These are phyloP conservation scores for Icerya purchasi DNA, from an alignment of 2,888 invertebrate species.

Conservation along the genomic window DNA sequence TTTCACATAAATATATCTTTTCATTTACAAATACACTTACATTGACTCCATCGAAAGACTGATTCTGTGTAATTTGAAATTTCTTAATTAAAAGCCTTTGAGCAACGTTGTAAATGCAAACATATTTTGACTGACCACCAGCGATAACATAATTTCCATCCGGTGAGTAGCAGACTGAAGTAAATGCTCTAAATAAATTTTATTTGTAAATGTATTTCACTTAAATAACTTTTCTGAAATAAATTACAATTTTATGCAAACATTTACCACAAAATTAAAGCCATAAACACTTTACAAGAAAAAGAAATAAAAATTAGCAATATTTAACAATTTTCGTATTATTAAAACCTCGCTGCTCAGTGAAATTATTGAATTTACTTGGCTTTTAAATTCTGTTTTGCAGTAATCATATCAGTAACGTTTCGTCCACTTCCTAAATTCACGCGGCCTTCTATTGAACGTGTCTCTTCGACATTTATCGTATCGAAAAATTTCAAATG, in stretches of 20 bases:
- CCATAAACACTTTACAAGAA: background rate
- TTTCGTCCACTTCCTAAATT: constrained; percentile 72
- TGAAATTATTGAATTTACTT: constrained; percentile 39
- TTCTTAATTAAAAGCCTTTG: constrained; percentile 72
- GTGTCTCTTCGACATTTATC: constrained; percentile 44
- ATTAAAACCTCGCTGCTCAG: too few relatives aligned
- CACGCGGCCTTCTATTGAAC: constrained; percentile 64
- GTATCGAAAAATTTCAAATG: constrained; percentile 61
- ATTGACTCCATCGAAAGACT: constrained; percentile 80
- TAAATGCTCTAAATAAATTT: constrained; percentile 50
- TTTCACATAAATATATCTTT: too few relatives aligned
- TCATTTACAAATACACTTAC: constrained; percentile 43
- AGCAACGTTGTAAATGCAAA: constrained; percentile 76
- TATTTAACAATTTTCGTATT: background rate
- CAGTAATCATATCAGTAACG: constrained; percentile 65
- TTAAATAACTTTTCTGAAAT: background rate
- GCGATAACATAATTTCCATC: constrained; percentile 79
- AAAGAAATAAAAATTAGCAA: background rate
- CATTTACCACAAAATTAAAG: background rate
- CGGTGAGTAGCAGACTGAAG: constrained; percentile 75
- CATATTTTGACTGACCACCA: constrained; percentile 79
- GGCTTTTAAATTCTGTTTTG: constrained; percentile 58
- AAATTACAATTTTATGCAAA: background rate
- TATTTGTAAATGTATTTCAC: background rate
- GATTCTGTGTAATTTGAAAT: constrained; percentile 83